Base-by-base conservation (phyloP, 2,113 vertebrate genomes). In the Labrus mixtus region DNA sequence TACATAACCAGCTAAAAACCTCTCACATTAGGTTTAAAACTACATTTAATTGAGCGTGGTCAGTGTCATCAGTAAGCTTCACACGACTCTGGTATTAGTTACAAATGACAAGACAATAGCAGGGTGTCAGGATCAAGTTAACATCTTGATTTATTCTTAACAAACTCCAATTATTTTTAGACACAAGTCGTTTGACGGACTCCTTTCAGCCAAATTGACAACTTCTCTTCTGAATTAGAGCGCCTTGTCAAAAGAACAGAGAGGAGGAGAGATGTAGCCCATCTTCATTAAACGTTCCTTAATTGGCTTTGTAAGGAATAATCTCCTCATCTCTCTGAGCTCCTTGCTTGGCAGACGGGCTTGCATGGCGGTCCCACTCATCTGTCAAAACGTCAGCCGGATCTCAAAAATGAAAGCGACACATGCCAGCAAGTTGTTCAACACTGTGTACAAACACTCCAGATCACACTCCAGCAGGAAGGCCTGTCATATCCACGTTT, bases 361-460 rank as follows among this genome's bases (percentile, higher is more conserved):
- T 56, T 56, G 79, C 57, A 65, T 58, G 70, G 72, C 79, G 71
- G 68, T 83, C 46, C 54, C 7, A 11, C 64, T 83, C 77, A 81
- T 91, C 92, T 93, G 91, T 94, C 92, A 93, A 90, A 88, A 88
- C 73, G 89, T 91, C 91, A 91, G 80, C 70, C 46, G 63, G 68
- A 83, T 87, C 84, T 88, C 81, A 69, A 59, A 79, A 87, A 91
- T 82, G 77, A 91, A 91, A 90, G 88, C 65, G 67, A 86, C 82
- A 75, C 84, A 78, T 86, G 81, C 77, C 87, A 81, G 84, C 74
- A 59, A 78, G 81, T 89, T 88, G 87, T 89, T 92, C 59, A 77
- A 73, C 83, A 80, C 75, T 80, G 82, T 85, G 84, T 89, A 91
- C 89, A 90, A 93, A 93, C 84, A 86, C 79, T 85, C 72, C 73